A percentile compares a stretch with the other conserved stretches of the same genome.
These are phyloP conservation scores for Brenthis hecate DNA, from an alignment of 2,888 invertebrate species.

Conservation along the genomic window DNA sequence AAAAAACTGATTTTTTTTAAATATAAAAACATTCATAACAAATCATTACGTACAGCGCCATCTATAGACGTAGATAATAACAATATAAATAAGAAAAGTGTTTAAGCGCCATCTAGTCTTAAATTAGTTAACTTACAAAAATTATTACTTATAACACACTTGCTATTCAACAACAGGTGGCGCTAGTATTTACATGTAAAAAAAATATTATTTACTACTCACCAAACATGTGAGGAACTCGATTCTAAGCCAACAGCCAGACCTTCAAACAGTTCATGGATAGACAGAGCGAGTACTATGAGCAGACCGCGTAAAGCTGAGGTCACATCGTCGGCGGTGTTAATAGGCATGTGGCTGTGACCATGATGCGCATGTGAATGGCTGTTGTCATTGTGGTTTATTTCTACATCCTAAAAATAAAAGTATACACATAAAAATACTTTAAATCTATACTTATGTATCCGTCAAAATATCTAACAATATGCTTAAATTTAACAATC, in stretches of 20 bases:
- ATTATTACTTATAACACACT: conserved; percentile 2
- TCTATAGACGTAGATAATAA: too few species aligned
- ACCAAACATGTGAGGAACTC: conserved; percentile 75
- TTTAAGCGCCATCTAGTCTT: conserved; percentile 48
- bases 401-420: conserved; percentile 60
- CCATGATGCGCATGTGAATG: conserved; percentile 69
- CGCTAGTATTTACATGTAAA: conserved; percentile 29
- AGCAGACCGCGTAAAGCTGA: conserved; percentile 87
- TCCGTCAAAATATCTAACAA: not conserved
- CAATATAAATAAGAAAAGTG: too few species aligned
- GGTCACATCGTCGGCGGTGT: conserved; percentile 70
- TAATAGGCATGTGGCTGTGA: conserved; percentile 75
- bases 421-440: too few species aligned
- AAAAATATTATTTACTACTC: conserved; percentile 40
- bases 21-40: too few species aligned
- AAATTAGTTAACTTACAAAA: not conserved
- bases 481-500: too few species aligned
- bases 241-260: conserved; percentile 90
- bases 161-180: conserved; percentile 49
- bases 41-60: too few species aligned
- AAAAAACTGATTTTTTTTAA: too few species aligned
- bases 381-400: conserved; percentile 47
- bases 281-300: conserved; percentile 91
- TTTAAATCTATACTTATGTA: too few species aligned
- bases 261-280: conserved; percentile 94